phyloP scores from a whole-genome alignment of 2,113 vertebrate genomes.

The Cathartes aura region DNA sequence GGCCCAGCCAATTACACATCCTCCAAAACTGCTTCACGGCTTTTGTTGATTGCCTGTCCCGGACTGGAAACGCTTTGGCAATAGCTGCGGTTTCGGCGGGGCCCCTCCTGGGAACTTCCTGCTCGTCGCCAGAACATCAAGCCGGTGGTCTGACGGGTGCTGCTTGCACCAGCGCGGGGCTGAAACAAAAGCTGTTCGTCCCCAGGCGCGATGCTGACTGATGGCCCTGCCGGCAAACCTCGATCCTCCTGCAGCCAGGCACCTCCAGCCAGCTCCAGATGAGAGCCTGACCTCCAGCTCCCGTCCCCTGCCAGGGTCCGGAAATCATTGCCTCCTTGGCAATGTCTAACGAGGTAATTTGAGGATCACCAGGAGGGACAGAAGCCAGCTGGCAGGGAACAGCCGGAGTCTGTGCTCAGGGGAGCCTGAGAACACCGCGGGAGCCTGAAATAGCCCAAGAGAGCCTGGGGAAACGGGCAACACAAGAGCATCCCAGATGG shows the following conservation, averaged over 20 bases:
- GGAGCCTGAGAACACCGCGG: not conserved
- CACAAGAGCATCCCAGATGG: not conserved
- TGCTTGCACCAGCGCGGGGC: fast-evolving
- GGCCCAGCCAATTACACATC: no score
- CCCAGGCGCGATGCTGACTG: fast-evolving
- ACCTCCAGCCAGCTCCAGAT: not conserved
- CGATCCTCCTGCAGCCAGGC: not conserved
- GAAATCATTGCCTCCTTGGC: not conserved
- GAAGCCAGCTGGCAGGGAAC: not conserved
- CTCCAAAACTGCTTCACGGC: fast-evolving
- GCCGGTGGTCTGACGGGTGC: fast-evolving
- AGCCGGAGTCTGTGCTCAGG: not conserved
- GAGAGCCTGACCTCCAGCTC: not conserved
- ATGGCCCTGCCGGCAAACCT: not conserved
- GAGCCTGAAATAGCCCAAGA: not conserved
- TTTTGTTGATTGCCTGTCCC: not conserved
- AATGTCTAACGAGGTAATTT: not conserved
- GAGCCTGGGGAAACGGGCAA: not conserved
- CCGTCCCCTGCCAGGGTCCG: not conserved
- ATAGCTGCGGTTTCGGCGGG: fast-evolving
- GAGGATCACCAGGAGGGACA: not conserved
- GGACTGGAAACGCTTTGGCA: fast-evolving
- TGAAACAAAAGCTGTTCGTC: fast-evolving
- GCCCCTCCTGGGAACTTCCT: not conserved
- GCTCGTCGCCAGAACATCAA: fast-evolving